Evolutionary conservation across 2,888 invertebrate species (phyloP), one percentile per base, ranked within the genome.

Genomic region (Tholera decimalis): DNA sequence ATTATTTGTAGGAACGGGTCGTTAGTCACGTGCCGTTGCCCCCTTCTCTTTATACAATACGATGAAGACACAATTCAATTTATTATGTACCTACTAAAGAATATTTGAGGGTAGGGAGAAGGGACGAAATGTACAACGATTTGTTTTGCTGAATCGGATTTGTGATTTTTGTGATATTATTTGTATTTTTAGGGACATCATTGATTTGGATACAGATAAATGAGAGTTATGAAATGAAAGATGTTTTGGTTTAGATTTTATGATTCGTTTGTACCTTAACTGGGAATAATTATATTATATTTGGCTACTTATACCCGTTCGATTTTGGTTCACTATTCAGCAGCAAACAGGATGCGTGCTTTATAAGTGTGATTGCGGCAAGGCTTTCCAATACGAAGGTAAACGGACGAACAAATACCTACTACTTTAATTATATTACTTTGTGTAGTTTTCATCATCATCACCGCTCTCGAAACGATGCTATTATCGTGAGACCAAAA

Each of bases 51-150:
- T 65, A 64, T 66, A 72, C 73, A 79, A 80, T 74, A 75, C 72
- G 60, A 79, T 79, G 80, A 80, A 73, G 74, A 71, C 61, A 75
- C 76, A 81, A 83, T 82, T 83, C 81, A 79, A 81, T 81, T 83
- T 81, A 81, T 82, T 81, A 76, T 71, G 72, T 61, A 71, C n/a
- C n/a, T n/a, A n/a, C 67, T 65, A 72, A 71, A 72, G 73, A 80
- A 83, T 79, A 79, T 80, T 79, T 71, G 66, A 73, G 79, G 77
- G 83, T 61, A 73, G 49, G 50, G 63, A 53, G 68, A 76, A 77
- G 64, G 61, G 77, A 66, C 73, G 49, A 62, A 78, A 72, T 61
- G 55, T 56, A 53, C 26, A 28, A 56, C 56, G 54, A 79, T 80
- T 80, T 79, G 67, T 82, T 79, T 64, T 67, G 55, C 60, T 62